phyloP scores from a whole-genome alignment of 2,888 invertebrate genomes.

The Acanthopleura granulata region DNA sequence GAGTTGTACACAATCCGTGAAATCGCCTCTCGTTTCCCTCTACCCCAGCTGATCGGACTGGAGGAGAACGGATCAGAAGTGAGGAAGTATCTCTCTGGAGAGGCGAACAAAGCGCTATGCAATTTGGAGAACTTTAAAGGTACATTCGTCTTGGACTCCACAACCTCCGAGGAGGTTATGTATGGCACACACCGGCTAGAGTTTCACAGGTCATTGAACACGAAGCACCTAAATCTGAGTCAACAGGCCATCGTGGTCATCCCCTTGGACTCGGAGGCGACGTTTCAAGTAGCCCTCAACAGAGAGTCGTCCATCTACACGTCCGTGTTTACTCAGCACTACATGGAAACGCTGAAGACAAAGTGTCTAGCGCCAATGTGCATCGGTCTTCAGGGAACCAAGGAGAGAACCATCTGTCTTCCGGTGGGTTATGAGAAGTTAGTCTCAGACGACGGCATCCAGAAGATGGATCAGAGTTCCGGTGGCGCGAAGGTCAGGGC shows the following conservation, averaged over 20 bases:
- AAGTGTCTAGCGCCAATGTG: not conserved
- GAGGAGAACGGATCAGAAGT: not conserved
- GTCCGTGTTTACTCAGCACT: not conserved
- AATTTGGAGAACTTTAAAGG: not conserved
- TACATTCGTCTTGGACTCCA: not conserved
- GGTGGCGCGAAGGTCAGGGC: too few relatives aligned
- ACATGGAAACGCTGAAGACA: not conserved
- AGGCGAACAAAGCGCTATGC: not conserved
- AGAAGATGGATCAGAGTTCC: too few relatives aligned
- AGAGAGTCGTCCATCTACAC: not conserved
- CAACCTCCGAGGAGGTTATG: not conserved
- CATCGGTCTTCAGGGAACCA: not conserved
- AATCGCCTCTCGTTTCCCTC: not conserved
- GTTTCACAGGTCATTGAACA: too few relatives aligned
- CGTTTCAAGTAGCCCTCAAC: not conserved
- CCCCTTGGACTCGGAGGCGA: not conserved
- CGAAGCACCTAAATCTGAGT: not conserved
- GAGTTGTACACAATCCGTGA: not conserved
- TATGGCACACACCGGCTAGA: not conserved
- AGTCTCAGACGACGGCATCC: too few relatives aligned
- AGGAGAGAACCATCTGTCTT: too few relatives aligned
- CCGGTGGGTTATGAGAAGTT: too few relatives aligned
- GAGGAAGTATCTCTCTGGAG: not conserved
- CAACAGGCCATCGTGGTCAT: not conserved
- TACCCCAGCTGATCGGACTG: not conserved